Base-by-base conservation (phyloP, 1,140 invertebrate species). In the Achatina immaculata region DNA sequence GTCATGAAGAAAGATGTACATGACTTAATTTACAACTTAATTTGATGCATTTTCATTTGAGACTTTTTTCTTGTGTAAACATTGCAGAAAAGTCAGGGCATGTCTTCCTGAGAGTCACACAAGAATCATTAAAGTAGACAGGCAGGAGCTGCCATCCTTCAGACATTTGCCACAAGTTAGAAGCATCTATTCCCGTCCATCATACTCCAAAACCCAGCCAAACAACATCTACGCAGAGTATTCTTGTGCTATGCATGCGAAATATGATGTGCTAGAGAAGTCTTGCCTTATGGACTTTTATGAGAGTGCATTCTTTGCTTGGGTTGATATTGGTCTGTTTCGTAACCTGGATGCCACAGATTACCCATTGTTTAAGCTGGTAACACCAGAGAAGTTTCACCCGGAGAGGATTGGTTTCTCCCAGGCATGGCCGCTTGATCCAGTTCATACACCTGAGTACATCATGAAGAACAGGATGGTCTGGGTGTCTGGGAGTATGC, bases 201-300 rank as follows among this genome's bases (percentile, higher is more conserved):
- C 74, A 14, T 90, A 89, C 71, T 88, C 89, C 31, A 83, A 88
- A 21, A 80, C 87, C 78, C 38, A 83, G n/a, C 88, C 88, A 62
- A 89, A 89, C 75, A 89, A 88, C 19, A 84, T 88, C 2, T 77
- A 78, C 65, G 58, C 86, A 7, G 83, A 84, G 36, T 89, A 89
- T 51, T 85, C 86, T n/a, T 86, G 86, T 82, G 84, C 85, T n/a
- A 89, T 88, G 82, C 88, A 89, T 85, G 86, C 86, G 2, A 90
- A 90, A 74, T 88, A 88, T 82, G 88, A 89, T 79, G 68, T 87
- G 34, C 76, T 89, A 42, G 48, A 85, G 36, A 82, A 42, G 31
- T 80, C 84, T 6, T 82, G 84, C 0, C 69, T 80, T 16, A 68
- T 78, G 68, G 86, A 86, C 75, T 80, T 80, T 21, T 86, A 84